Conservation (phyloP, 1,140 invertebrate genomes). For the Caenorhabditis remanei region DNA sequence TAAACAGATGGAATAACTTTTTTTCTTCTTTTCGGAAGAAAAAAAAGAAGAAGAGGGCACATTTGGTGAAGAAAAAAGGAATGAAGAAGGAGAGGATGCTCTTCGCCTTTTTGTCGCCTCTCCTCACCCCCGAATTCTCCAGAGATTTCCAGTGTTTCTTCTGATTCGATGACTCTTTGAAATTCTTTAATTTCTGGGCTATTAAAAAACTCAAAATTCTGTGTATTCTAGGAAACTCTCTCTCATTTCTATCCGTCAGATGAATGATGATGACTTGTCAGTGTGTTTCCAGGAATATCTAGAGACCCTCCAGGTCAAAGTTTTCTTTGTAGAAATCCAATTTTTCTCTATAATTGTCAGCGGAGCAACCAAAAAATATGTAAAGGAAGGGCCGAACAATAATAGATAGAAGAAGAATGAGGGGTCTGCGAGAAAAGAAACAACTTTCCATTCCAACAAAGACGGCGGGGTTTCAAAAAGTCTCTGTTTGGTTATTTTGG, state of each 20-base stretch:
- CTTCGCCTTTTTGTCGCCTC: background rate
- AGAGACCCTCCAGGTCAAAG: no score
- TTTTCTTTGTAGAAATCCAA: no score
- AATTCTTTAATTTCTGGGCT: background rate
- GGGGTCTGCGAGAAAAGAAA: background rate
- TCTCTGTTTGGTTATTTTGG: background rate
- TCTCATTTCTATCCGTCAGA: no score
- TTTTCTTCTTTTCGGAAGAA: background rate
- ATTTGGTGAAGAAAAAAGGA: background rate
- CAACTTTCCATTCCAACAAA: background rate
- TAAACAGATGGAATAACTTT: background rate
- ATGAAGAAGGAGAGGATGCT: background rate
- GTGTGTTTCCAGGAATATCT: no score
- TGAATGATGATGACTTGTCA: no score
- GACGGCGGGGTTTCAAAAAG: background rate
- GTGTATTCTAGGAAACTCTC: background rate
- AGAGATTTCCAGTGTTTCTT: slow-evolving; percentile 31
- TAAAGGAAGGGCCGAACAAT: no score
- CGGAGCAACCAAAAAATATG: background rate
- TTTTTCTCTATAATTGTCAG: no score
- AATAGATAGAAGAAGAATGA: no score
- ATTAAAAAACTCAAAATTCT: background rate
- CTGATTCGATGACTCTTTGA: no score
- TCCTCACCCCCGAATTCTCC: background rate
- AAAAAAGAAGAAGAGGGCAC: background rate